A percentile compares a stretch with the other conserved stretches of the same genome.
These are phyloP conservation scores for Drosophila funebris DNA, from an alignment of 1,140 invertebrate genomes.

Conservation along the genomic window DNA sequence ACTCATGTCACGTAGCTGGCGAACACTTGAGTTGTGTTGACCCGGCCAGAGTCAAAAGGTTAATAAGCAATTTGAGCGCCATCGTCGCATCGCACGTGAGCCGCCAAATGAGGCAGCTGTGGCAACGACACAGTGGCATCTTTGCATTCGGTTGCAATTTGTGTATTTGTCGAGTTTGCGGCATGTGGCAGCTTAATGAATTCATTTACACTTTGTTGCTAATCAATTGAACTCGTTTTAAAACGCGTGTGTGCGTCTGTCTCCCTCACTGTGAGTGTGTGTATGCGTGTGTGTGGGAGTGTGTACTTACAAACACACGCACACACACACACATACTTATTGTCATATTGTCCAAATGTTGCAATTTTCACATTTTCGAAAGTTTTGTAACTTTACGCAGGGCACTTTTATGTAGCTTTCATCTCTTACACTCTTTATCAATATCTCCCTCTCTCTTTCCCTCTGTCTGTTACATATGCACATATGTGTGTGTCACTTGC, in stretches of 20 bases:
- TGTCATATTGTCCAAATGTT: constrained; percentile 31
- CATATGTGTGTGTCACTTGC: background rate
- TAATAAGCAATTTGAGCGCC: constrained; percentile 45
- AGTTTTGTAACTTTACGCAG: constrained; percentile 19
- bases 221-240: constrained; percentile 77
- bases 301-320: background rate
- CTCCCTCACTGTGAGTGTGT: background rate
- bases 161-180: background rate
- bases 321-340: background rate
- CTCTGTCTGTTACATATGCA: background rate
- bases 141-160: constrained; percentile 40
- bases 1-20: constrained; percentile 29
- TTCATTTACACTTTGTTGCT: constrained; percentile 73
- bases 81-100: constrained; percentile 33
- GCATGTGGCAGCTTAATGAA: constrained; percentile 53
- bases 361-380: constrained; percentile 39
- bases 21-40: constrained; percentile 27
- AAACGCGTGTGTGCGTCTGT: constrained; percentile 1
- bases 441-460: background rate
- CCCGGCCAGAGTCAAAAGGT: constrained; percentile 34
- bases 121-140: background rate
- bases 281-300: background rate
- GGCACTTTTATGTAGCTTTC: constrained; percentile 12
- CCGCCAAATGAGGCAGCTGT: background rate
- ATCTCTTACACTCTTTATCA: background rate